Percentiles rank a stretch among this genome's conserved stretches.
Evolutionary conservation across 1,140 invertebrate genomes (phyloP).

Genomic region (Eurosta solidaginis): DNA sequence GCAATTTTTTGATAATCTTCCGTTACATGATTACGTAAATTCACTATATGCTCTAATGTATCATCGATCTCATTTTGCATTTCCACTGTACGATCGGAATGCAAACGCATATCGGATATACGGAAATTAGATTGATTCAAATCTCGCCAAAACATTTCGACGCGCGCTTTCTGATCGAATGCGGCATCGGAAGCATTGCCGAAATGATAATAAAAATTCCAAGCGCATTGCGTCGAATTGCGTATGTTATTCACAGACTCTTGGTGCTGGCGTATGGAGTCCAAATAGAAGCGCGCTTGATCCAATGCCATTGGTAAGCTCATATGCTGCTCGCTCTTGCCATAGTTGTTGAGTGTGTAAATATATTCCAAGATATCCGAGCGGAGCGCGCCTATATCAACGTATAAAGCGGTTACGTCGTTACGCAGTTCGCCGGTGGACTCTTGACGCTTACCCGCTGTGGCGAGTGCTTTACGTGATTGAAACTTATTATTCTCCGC

Average conservation of each 20-base stretch:
- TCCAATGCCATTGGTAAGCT: conserved; percentile 52
- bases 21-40: conserved; percentile 46
- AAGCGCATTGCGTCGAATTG: conserved; percentile 47
- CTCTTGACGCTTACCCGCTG: conserved; percentile 42
- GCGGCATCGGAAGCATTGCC: conserved; percentile 53
- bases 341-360: conserved; percentile 46
- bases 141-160: conserved; percentile 53
- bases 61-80: conserved; percentile 61
- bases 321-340: conserved; percentile 48
- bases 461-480: conserved; percentile 45
- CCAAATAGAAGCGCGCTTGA: conserved; percentile 51
- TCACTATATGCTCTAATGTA: conserved; percentile 56
- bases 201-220: conserved; percentile 47
- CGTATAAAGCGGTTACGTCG: conserved; percentile 38
- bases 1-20: conserved; percentile 45
- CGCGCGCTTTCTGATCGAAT: conserved; percentile 54
- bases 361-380: conserved; percentile 44
- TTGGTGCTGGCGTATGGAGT: conserved; percentile 48
- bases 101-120: conserved; percentile 49
- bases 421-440: conserved; percentile 41
- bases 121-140: conserved; percentile 51
- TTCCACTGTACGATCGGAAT: conserved; percentile 57
- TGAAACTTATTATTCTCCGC: conserved; percentile 53
- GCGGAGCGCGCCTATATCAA: conserved; percentile 36
- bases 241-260: conserved; percentile 46